Evolutionary conservation across 2,113 vertebrate species (phyloP).

Genomic region (Loxodonta africana): DNA sequence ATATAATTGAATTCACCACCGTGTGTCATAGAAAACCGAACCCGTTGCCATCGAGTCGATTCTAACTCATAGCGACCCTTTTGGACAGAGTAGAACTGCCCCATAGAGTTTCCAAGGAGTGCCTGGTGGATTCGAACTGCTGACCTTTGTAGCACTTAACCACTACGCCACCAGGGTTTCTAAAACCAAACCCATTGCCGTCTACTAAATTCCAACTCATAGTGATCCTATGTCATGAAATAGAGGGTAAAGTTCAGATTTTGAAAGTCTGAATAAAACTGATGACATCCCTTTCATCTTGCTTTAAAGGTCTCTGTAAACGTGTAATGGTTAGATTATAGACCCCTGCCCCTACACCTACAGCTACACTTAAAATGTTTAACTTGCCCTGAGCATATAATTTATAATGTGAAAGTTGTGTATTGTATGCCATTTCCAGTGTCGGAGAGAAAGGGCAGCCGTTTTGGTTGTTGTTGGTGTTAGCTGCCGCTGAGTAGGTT

Average conservation of each 20-base stretch:
- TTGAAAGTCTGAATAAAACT: not conserved
- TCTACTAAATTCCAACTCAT: too few relatives aligned
- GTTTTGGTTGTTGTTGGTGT: too few relatives aligned
- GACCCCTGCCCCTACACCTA: not conserved
- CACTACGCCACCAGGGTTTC: too few relatives aligned
- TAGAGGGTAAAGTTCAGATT: not conserved
- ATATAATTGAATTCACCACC: not conserved
- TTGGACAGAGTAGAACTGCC: too few relatives aligned
- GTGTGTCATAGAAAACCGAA: too few relatives aligned
- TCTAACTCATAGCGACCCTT: too few relatives aligned
- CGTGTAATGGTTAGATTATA: not conserved
- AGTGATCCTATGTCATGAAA: not conserved
- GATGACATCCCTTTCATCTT: not conserved
- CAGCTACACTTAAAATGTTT: not conserved
- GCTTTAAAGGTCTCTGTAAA: not conserved
- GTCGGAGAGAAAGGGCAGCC: not conserved
- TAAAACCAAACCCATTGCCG: too few relatives aligned
- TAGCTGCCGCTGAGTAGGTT: too few relatives aligned
- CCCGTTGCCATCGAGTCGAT: too few relatives aligned
- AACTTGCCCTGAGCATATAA: rapidly evolving
- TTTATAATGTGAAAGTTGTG: not conserved
- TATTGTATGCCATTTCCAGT: rapidly evolving
- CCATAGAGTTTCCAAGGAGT: too few relatives aligned
- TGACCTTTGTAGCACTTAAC: too few relatives aligned
- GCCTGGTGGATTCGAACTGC: too few relatives aligned